phyloP scores from a whole-genome alignment of 2,797 vertebrate genomes.

The Odontamblyopus rebecca region DNA sequence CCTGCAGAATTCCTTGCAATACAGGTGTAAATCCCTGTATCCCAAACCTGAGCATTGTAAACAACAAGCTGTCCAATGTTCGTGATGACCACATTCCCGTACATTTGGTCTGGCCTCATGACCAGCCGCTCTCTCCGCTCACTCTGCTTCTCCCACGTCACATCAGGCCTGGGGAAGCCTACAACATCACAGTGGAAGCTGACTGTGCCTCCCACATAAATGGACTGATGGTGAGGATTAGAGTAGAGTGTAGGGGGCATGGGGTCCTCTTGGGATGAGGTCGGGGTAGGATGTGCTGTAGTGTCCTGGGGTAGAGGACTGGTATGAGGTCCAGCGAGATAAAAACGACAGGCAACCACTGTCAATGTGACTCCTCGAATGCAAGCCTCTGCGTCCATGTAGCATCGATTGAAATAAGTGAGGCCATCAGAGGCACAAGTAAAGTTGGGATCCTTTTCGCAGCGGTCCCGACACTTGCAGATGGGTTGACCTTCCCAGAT shows the following conservation, averaged over 20 bases:
- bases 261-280: slow-evolving; percentile 75
- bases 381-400: slow-evolving; percentile 97
- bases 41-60: slow-evolving; percentile 90
- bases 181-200: slow-evolving; percentile 92
- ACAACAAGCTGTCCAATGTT: slow-evolving; percentile 96
- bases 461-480: slow-evolving; percentile 94
- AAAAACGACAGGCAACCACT: slow-evolving; percentile 89
- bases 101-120: slow-evolving; percentile 97
- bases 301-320: slow-evolving; percentile 86
- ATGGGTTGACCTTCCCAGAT: slow-evolving; percentile 94
- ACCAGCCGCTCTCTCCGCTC: slow-evolving; percentile 84
- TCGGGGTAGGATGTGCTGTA: slow-evolving; percentile 82
- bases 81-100: slow-evolving; percentile 94
- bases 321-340: slow-evolving; percentile 86
- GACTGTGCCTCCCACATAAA: slow-evolving; percentile 87
- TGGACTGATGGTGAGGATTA: slow-evolving; percentile 88
- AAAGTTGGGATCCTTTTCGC: slow-evolving; percentile 95
- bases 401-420: slow-evolving; percentile 98
- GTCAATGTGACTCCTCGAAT: slow-evolving; percentile 83
- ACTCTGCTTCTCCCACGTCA: slow-evolving; percentile 96
- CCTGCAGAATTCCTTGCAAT: slow-evolving; percentile 86
- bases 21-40: slow-evolving; percentile 93
- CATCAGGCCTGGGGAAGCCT: slow-evolving; percentile 86
- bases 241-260: slow-evolving; percentile 85
- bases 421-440: slow-evolving; percentile 95